Conservation (phyloP, 2,888 invertebrate species). For the Apamea sordens region DNA sequence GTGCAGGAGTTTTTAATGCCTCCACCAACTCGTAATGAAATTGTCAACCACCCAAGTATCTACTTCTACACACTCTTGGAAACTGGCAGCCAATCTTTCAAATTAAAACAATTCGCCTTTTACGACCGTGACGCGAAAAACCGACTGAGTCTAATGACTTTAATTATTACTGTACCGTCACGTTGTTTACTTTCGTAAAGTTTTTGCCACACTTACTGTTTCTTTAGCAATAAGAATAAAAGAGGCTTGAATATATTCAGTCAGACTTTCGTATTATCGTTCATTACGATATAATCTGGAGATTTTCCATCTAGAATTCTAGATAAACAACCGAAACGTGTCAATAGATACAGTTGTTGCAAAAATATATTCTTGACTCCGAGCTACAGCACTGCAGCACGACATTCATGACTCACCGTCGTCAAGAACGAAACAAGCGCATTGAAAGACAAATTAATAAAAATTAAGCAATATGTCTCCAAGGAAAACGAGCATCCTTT, state of each 20-base stretch:
- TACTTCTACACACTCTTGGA: conserved; percentile 14
- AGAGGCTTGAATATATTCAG: neutral
- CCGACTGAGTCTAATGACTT: conserved; percentile 54
- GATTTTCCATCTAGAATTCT: conserved; percentile 16
- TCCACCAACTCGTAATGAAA: conserved; percentile 1
- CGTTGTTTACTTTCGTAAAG: conserved; percentile 32
- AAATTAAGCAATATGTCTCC: conserved; percentile 65
- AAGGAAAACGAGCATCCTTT: conserved; percentile 53
- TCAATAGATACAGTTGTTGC: conserved; percentile 30
- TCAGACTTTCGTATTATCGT: conserved; percentile 17
- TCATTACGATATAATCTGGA: neutral
- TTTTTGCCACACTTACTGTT: conserved; percentile 36
- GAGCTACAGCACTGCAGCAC: conserved; percentile 48
- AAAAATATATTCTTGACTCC: conserved; percentile 30
- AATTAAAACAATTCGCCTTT: conserved; percentile 52
- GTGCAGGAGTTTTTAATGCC: conserved; percentile 19
- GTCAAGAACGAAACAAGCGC: conserved; percentile 53
- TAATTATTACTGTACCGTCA: conserved; percentile 46
- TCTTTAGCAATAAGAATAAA: conserved; percentile 31
- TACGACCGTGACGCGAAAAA: conserved; percentile 53
- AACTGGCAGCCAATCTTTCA: conserved; percentile 29
- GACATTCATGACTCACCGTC: conserved; percentile 58
- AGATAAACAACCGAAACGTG: conserved; percentile 34
- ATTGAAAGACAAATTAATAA: conserved; percentile 61
- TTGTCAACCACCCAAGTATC: conserved; percentile 35